These are phyloP conservation scores for Nasonia vitripennis DNA, from an alignment of 1,140 invertebrate species.

Conservation along the genomic window DNA sequence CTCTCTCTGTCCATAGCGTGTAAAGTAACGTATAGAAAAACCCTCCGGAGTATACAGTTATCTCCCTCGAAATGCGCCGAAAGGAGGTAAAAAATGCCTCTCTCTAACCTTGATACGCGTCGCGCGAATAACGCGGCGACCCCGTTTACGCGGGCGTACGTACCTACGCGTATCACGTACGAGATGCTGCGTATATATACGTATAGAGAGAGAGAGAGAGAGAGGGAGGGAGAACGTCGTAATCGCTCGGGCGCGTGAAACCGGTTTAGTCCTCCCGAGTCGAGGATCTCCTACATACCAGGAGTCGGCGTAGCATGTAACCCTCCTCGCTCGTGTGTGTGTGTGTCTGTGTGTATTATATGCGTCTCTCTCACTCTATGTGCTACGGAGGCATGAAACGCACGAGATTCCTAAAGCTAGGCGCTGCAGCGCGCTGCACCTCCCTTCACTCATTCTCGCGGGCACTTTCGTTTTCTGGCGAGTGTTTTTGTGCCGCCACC, in stretches of 20 bases:
- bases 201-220: constrained; percentile 9
- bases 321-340: not conserved
- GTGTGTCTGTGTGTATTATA: not conserved
- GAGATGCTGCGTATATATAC: constrained; percentile 34
- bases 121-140: constrained; percentile 10
- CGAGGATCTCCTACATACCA: constrained; percentile 16
- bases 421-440: not conserved
- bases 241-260: constrained; percentile 38
- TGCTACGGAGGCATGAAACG: not conserved
- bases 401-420: constrained; percentile 18
- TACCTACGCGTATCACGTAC: constrained; percentile 6
- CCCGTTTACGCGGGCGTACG: constrained; percentile 8
- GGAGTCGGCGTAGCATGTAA: not conserved
- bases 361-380: not conserved
- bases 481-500: not conserved
- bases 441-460: not conserved
- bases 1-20: not conserved
- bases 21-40: not conserved
- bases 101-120: constrained; percentile 27
- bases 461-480: constrained; percentile 30
- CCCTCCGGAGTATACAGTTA: not conserved
- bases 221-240: constrained; percentile 28
- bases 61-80: not conserved
- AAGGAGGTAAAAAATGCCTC: not conserved
- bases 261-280: constrained; percentile 18